Evolutionary conservation across 2,888 invertebrate genomes (phyloP), one percentile per base, ranked within the genome.

Genomic region (Melitaea athalia): DNA sequence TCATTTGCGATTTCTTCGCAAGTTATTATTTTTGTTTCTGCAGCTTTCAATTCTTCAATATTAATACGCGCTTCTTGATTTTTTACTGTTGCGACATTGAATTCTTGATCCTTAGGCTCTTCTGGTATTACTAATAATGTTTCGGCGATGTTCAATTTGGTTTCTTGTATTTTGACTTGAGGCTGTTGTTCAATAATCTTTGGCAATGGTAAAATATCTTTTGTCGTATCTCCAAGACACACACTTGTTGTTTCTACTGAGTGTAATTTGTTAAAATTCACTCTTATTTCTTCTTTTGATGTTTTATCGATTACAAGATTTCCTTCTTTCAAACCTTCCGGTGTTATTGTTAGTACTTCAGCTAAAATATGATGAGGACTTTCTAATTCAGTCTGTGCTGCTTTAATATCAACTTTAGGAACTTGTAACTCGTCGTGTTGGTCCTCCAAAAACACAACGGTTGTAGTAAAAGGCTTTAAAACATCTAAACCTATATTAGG

Each of bases 41-140:
- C 53, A 10, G 69, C 73, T 68, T 71, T 73, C 11, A 70, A 60
- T 61, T 73, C 70, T 53, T 69, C 43, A 12, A 74, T 59, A 60
- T 66, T 61, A 38, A 73, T 63, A 11, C 63, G 64, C 10, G 64
- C 70, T 59, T 68, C 52, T 11, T 66, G 70, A 8, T 45, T 45
- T 45, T 33, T 50, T 11, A 60, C 59, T 67, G 68, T 53, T 10
- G 61, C 52, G 24, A 67, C 31, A 5, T 68, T 55, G 59, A 73
- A 61, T 24, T 50, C 42, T 49, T 63, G 59, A 52, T 67, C 60
- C 62, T 59, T 73, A 15, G 70, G 69, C 52, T 67, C 73, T 53
- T 67, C 73, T 24, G 66, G 11, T 10, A 24, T 14, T 45, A 63
- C 43, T 7, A 59, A 47, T 31, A 63, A 31, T 7, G 47, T 59